Base-by-base conservation (phyloP, 2,113 vertebrate species). In the Oplegnathus fasciatus region DNA sequence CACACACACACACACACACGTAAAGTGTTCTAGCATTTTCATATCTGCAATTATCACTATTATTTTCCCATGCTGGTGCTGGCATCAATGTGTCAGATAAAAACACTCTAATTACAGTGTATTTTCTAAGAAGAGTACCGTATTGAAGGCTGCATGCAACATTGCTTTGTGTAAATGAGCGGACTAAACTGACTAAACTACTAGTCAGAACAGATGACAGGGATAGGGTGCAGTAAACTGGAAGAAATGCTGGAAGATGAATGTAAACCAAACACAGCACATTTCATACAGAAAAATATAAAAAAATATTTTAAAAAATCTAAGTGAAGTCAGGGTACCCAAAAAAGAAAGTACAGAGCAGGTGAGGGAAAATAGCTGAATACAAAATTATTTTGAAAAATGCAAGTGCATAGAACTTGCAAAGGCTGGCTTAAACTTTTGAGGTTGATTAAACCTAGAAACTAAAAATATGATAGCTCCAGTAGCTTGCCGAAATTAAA, bases 31-130 rank as follows among this genome's bases (percentile, higher is more conserved):
- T 30, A 57, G 8, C 30, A 74, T 48, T 74, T 69, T 28, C 20
- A 88, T 32, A 76, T 7, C 24, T 66, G 62, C 24, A 89, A 68
- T 84, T 80, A 81, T 78, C 69, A 42, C 46, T 24, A 7, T 82
- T 78, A 18, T 37, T 32, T 26, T 66, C 62, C 20, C 57, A 65
- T 18, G 82, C 54, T 79, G 65, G 17, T 30, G 44, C 69, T 64
- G 81, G 17, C 32, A 1, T 62, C n/a, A 32, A 2, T 32, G 30
- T 77, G 67, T 73, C 64, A 78, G 58, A 85, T 88, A 71, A 75
- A 86, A 70, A 78, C 58, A 50, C 37, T 37, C 20, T 84, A 83
- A 86, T 91, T 80, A 65, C 54, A 75, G 69, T 11, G 60, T 24
- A 32, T 86, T 82, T 62, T 73, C 66, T n/a, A 37, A 55, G 22